Evolutionary conservation across 1,140 invertebrate species (phyloP).

Genomic region (Ostrea denselamellosa): DNA sequence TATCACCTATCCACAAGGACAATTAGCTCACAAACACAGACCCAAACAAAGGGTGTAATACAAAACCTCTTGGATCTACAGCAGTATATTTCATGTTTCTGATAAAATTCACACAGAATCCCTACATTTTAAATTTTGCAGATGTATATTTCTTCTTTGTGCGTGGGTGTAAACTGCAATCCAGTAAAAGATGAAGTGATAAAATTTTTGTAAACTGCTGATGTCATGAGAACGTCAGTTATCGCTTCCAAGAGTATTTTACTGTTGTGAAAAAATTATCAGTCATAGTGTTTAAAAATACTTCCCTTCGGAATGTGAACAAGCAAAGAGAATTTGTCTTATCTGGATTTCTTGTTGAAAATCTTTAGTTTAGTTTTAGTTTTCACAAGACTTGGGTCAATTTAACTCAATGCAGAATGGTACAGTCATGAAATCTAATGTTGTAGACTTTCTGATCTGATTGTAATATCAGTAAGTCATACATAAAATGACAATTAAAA

Average conservation of each 20-base stretch:
- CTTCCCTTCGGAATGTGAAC: neutral
- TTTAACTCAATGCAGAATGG: neutral
- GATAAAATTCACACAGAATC: neutral
- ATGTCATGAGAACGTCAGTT: neutral
- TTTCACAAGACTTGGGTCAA: neutral
- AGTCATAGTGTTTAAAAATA: neutral
- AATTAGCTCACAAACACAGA: no score
- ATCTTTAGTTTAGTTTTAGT: neutral
- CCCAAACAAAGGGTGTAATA: no score
- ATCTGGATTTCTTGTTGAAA: neutral
- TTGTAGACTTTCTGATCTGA: no score
- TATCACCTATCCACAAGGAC: no score
- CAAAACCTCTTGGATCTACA: neutral
- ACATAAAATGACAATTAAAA: no score
- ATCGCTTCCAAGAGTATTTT: neutral
- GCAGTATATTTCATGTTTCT: no score
- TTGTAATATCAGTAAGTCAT: no score
- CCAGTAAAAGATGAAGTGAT: neutral
- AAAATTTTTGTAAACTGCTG: neutral
- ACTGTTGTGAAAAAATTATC: conserved; percentile 14
- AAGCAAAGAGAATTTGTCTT: conserved; percentile 3
- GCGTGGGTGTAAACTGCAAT: conserved; percentile 8
- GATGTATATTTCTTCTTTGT: neutral
- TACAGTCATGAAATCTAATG: neutral
- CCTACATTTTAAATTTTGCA: neutral